These are phyloP conservation scores for Atrina japonica DNA, from an alignment of 2,888 invertebrate genomes.

Conservation along the genomic window DNA sequence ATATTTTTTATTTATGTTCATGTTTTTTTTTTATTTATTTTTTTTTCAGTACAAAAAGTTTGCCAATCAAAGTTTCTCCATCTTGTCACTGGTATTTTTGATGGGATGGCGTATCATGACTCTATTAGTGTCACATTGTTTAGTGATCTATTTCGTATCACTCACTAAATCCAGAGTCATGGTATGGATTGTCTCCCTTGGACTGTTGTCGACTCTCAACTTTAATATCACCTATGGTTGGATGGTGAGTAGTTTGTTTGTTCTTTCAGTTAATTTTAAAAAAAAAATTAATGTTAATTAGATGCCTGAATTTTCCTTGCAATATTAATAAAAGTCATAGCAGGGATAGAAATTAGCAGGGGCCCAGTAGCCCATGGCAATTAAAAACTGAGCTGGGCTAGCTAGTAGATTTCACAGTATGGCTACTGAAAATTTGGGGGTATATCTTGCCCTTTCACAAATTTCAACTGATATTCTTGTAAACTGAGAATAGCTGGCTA, in stretches of 20 bases:
- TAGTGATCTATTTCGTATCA: slow-evolving; percentile 52
- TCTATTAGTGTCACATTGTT: slow-evolving; percentile 55
- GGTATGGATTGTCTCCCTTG: slow-evolving; percentile 62
- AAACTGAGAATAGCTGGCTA: too few relatives aligned
- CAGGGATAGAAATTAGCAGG: too few relatives aligned
- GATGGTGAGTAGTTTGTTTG: slow-evolving; percentile 47
- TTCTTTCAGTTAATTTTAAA: neutral
- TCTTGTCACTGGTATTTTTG: slow-evolving; percentile 46
- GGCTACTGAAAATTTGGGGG: too few relatives aligned
- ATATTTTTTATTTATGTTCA: too few relatives aligned
- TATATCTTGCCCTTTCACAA: too few relatives aligned
- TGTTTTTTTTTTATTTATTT: slow-evolving; percentile 5
- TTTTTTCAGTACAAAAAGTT: slow-evolving; percentile 55
- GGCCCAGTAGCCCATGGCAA: too few relatives aligned
- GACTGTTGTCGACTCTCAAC: slow-evolving; percentile 63
- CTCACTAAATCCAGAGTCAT: slow-evolving; percentile 38
- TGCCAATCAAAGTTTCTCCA: slow-evolving; percentile 49
- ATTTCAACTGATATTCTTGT: too few relatives aligned
- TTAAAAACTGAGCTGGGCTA: too few relatives aligned
- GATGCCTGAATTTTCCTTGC: too few relatives aligned
- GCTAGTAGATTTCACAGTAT: too few relatives aligned
- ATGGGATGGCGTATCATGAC: slow-evolving; percentile 59
- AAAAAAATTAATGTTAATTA: too few relatives aligned
- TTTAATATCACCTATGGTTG: slow-evolving; percentile 51
- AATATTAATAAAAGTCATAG: too few relatives aligned